Conservation (phyloP, 1,140 invertebrate species). For the Rhopalosiphum maidis region DNA sequence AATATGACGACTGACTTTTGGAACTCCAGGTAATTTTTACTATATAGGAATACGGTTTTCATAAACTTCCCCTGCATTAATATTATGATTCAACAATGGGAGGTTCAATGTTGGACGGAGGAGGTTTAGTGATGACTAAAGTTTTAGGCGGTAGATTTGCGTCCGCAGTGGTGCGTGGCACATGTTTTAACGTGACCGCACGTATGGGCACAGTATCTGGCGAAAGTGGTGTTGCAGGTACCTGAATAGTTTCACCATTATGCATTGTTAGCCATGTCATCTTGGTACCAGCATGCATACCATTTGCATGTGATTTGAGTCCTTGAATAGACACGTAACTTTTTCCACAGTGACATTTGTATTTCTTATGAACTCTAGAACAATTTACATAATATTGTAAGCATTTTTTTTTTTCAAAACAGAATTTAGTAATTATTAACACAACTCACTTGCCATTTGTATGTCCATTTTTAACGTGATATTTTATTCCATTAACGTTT, state of each 20-base stretch:
- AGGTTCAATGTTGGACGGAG: slow-evolving; percentile 55
- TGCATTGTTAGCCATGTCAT: slow-evolving; percentile 54
- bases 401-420: background rate
- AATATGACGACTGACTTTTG: slow-evolving; percentile 56
- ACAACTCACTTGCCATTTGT: slow-evolving; percentile 68
- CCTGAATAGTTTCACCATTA: slow-evolving; percentile 53
- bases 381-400: slow-evolving; percentile 48
- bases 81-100: slow-evolving; percentile 42
- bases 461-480: slow-evolving; percentile 84
- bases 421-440: background rate
- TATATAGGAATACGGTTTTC: slow-evolving; percentile 55
- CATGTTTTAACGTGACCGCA: slow-evolving; percentile 46
- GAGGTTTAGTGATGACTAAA: slow-evolving; percentile 56
- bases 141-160: slow-evolving; percentile 46
- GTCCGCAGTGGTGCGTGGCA: slow-evolving; percentile 40
- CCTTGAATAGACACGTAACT: slow-evolving; percentile 80
- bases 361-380: slow-evolving; percentile 76
- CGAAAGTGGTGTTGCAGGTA: slow-evolving; percentile 42
- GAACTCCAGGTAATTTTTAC: slow-evolving; percentile 45
- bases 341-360: slow-evolving; percentile 82
- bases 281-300: slow-evolving; percentile 55
- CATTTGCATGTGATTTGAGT: slow-evolving; percentile 72
- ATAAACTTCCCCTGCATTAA: slow-evolving; percentile 11
- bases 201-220: slow-evolving; percentile 46
- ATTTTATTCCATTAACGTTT: slow-evolving; percentile 87